Evolutionary conservation across 2,113 vertebrate genomes (phyloP), one percentile per base, ranked within the genome.

Genomic region (Sula dactylatra): DNA sequence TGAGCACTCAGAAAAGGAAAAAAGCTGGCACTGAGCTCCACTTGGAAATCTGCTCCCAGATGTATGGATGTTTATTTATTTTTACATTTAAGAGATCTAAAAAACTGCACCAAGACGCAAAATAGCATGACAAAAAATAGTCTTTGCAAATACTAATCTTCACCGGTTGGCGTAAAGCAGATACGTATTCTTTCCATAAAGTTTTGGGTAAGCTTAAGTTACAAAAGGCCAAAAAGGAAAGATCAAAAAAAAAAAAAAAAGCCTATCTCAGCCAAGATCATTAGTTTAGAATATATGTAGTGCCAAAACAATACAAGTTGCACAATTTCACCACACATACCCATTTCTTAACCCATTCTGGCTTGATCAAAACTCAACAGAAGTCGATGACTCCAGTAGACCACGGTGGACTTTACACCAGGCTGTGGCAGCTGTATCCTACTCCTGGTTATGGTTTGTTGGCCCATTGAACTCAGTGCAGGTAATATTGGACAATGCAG

Each of bases 21-120:
- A 96, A 77, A 58, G 27, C 95, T 95, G 95, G 95, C 65, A 1
- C 73, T 76, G 81, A 90, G 62, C 66, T 91, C 62, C 0, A 0
- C 70, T 93, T 90, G 70, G 90, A 93, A 95, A 80, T 94, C 90
- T 93, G 78, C 81, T 94, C 91, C 70, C 89, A 96, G 74, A 96
- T 94, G 86, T 94, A 91, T 93, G 91, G 89, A 82, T 87, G 74
- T 70, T 94, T 96, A 70, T 86, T 93, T 96, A 47, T 44, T 86
- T 89, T 80, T 83, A 38, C 38, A 4, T 97, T 92, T 80, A 94
- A 55, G 55, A 72, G 85, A 69, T 25, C 58, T 66, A 96, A 94
- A 93, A 70, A 95, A 83, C 66, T 56, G 59, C 83, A 94, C 36
- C 82, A 90, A 85, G 76, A 95, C 8, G 32, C 79, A 71, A 95